Conservation (phyloP, 2,797 vertebrate genomes). For the Pteronotus mesoamericanus region DNA sequence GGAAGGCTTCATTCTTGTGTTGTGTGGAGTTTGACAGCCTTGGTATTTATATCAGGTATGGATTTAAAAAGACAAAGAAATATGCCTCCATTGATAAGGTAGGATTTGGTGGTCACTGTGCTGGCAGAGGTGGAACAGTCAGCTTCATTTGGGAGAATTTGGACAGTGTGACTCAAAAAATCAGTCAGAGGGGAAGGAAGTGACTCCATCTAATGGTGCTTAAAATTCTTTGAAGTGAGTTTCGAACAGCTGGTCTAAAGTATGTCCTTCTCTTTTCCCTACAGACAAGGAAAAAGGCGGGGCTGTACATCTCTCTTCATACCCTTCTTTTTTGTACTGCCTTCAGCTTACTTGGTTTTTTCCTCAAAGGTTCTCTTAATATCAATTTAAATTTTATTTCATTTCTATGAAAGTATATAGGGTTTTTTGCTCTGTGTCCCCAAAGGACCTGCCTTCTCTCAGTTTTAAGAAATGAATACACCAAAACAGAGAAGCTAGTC, state of each 20-base stretch:
- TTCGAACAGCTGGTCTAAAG: not conserved
- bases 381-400: not conserved
- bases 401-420: not conserved
- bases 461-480: not conserved
- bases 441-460: not conserved
- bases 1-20: not conserved
- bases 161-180: not conserved
- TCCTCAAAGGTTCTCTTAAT: not conserved
- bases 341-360: not conserved
- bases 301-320: not conserved
- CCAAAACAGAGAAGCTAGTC: not conserved
- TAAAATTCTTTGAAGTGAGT: not conserved
- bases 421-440: not conserved
- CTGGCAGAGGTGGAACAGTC: not conserved
- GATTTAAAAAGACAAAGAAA: not conserved
- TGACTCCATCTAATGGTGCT: not conserved
- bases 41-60: not conserved
- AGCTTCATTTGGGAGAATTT: not conserved
- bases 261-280: not conserved
- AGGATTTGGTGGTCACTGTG: not conserved
- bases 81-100: not conserved
- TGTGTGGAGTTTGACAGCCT: not conserved
- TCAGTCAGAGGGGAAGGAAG: not conserved
- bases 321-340: not conserved
- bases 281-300: not conserved